Base-by-base conservation (phyloP, 2,888 invertebrate genomes). In the Euspilapteryx auroguttella region DNA sequence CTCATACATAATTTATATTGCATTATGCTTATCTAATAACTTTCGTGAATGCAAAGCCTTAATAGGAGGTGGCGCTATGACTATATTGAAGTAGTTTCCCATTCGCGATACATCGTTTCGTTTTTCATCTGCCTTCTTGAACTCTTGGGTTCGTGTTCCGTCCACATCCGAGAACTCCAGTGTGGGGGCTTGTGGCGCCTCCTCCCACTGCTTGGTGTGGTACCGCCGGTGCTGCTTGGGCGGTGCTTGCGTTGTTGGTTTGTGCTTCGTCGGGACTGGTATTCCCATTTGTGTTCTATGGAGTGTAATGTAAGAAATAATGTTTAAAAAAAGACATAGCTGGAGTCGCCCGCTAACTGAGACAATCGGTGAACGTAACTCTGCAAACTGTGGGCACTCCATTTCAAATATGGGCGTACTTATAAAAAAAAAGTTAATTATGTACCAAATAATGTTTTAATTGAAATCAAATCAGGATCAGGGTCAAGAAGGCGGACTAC, bases 51-150 rank as follows among this genome's bases (percentile, higher is more conserved):
- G 69, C 8, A 71, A 32, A 3, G 71, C 53, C 39, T 68, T 68
- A 23, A 73, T 68, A 2, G 69, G 73, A 2, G 73, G 73, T 2
- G 73, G 73, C 1, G 73, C 73, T 25, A 75, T 75, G 15, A 75
- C 73, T 12, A 73, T 73, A 35, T 73, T 71, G 37, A 73, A 75
- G 38, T 73, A 75, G 44, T 75, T 75, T 8, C 73, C 73, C 71
- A 73, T 68, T 32, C 73, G 47, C 2, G 71, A 64, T 1, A 64
- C 43, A 25, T 73, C 73, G 1, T 54, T 42, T 4, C 47, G 44
- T n/a, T n/a, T n/a, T n/a, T n/a, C n/a, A 0, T 55, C 55, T 2
- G 48, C 45, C 30, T 52, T 63, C 10, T 27, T 32, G 34, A 61
- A 54, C 6, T 35, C 35, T 11, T 53, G 49, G 8, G 41, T 34